Conservation (phyloP, 2,113 vertebrate species). For the Hiodon alosoides region DNA sequence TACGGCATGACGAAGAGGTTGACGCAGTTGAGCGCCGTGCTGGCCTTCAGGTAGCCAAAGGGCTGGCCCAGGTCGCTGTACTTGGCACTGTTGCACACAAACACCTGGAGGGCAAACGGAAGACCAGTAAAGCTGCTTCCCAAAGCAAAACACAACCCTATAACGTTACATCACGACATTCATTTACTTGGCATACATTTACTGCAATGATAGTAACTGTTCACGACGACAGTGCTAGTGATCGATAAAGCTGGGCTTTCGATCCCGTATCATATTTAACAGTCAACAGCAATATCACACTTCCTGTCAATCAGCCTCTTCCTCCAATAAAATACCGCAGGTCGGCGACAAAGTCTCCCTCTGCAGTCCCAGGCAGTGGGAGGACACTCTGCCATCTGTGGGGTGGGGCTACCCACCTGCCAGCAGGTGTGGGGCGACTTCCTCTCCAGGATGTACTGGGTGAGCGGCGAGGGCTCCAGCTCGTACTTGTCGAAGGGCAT, state of each 20-base stretch:
- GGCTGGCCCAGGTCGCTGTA: slow-evolving; percentile 94
- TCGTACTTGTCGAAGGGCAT: slow-evolving; percentile 98
- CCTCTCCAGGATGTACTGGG: slow-evolving; percentile 90
- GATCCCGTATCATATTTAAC: too few species aligned
- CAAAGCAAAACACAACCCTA: not conserved
- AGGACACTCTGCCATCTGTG: not conserved
- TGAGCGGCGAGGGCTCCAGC: slow-evolving; percentile 93
- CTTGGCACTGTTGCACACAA: slow-evolving; percentile 95
- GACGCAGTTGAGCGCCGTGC: slow-evolving; percentile 92
- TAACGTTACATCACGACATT: not conserved
- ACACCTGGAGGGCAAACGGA: slow-evolving; percentile 67
- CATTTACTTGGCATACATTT: not conserved
- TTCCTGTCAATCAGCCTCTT: too few species aligned
- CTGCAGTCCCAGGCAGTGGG: not conserved
- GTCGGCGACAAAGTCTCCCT: not conserved
- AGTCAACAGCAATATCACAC: too few species aligned
- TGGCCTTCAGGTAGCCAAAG: slow-evolving; percentile 96
- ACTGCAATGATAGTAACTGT: too few species aligned
- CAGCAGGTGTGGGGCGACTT: slow-evolving; percentile 96
- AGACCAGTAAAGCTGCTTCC: not conserved
- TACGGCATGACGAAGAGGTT: slow-evolving; percentile 99
- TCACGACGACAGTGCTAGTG: too few species aligned
- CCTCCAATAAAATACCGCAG: not conserved
- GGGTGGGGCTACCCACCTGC: slow-evolving; percentile 81
- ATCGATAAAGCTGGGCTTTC: too few species aligned